These are phyloP conservation scores for Zosterops borbonicus DNA, from an alignment of 2,113 vertebrate species.

Conservation along the genomic window DNA sequence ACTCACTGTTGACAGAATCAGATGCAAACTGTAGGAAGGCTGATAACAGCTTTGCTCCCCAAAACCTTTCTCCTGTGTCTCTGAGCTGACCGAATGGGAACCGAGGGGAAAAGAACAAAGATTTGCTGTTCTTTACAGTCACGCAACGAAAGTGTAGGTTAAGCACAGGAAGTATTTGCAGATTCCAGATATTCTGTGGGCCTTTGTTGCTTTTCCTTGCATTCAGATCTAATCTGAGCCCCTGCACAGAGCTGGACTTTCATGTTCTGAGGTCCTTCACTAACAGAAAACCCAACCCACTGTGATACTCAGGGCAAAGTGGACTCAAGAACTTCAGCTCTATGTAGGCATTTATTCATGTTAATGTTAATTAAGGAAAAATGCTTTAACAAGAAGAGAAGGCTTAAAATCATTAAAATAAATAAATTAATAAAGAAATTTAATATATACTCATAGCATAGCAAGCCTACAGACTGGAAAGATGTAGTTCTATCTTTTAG, in stretches of 20 bases:
- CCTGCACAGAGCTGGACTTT: conserved; percentile 36
- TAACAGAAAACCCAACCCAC: not conserved
- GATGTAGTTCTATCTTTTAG: not conserved
- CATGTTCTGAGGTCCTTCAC: conserved; percentile 4
- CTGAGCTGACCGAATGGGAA: conserved; percentile 25
- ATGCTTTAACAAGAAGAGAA: not conserved
- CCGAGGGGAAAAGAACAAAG: conserved; percentile 46
- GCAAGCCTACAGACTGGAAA: not conserved
- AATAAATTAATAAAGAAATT: not conserved
- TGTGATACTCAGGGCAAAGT: not conserved
- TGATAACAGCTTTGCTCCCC: conserved; percentile 39
- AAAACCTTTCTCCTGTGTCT: conserved; percentile 36
- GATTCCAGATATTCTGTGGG: conserved; percentile 60
- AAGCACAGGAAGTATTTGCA: conserved; percentile 64
- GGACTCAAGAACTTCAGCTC: not conserved
- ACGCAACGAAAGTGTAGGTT: conserved; percentile 60
- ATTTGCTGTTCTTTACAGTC: conserved; percentile 64
- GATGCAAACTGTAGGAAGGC: conserved; percentile 48
- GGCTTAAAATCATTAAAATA: not conserved
- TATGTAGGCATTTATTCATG: not conserved
- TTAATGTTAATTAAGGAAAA: not conserved
- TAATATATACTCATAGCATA: not conserved
- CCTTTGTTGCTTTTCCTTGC: conserved; percentile 70
- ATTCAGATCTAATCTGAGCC: conserved; percentile 63
- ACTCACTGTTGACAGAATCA: not conserved